Percentiles rank a stretch among this genome's conserved stretches.
phyloP scores from a whole-genome alignment of 2,797 vertebrate species.

The Silurus aristotelis region DNA sequence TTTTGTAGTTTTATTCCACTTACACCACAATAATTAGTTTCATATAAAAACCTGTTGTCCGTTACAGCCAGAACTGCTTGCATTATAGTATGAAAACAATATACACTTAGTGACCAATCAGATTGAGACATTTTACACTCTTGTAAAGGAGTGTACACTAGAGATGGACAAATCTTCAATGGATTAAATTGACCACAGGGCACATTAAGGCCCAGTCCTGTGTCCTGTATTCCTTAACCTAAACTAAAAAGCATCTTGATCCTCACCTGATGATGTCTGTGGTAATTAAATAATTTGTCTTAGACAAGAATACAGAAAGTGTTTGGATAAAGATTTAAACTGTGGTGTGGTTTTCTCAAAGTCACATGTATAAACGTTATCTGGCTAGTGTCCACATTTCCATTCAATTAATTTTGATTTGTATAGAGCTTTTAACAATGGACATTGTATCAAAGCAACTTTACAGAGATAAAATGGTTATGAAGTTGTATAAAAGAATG shows the following conservation, averaged over 20 bases:
- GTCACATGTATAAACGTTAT: background rate
- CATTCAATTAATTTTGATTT: background rate
- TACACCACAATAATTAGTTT: no score
- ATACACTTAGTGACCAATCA: background rate
- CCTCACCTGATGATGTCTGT: background rate
- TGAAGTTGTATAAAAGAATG: no score
- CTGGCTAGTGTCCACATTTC: background rate
- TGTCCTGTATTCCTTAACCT: background rate
- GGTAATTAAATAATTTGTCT: background rate
- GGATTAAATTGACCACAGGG: background rate
- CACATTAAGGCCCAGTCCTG: background rate
- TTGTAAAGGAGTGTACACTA: background rate
- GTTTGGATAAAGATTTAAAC: background rate
- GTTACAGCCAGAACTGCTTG: background rate
- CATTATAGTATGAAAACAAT: background rate
- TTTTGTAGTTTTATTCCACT: background rate
- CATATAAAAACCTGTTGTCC: background rate
- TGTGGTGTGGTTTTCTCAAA: background rate
- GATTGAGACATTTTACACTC: background rate
- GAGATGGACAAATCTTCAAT: background rate
- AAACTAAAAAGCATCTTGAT: background rate
- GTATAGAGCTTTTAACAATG: no score
- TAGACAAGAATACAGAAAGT: background rate
- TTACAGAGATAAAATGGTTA: no score
- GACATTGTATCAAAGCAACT: no score